phyloP scores from a whole-genome alignment of 2,113 vertebrate species.

The Willisornis vidua region DNA sequence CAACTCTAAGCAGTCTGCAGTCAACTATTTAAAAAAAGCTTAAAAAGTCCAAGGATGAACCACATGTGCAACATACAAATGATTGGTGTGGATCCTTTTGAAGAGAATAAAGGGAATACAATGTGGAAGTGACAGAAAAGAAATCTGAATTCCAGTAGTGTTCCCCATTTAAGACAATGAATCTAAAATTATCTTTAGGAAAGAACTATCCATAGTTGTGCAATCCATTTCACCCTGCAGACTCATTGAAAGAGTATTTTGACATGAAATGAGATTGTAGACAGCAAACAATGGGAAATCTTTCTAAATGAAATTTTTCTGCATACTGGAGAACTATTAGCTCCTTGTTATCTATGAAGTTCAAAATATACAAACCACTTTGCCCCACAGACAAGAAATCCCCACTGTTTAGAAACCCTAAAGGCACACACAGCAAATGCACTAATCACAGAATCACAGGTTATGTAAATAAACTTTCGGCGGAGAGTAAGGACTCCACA shows the following conservation, averaged over 20 bases:
- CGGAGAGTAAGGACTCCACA: no score
- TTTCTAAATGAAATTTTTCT: neutral
- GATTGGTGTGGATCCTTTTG: neutral
- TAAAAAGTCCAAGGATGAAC: neutral
- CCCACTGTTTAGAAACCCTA: neutral
- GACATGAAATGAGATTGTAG: neutral
- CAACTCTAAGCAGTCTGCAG: neutral
- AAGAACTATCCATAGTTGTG: neutral
- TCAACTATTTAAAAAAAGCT: neutral
- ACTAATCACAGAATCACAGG: no score
- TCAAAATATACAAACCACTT: neutral
- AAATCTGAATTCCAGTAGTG: neutral
- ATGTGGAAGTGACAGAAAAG: neutral
- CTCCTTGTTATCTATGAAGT: neutral
- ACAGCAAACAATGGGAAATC: neutral
- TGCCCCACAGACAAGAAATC: neutral
- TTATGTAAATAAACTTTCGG: no score
- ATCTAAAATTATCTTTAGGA: neutral
- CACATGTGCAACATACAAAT: neutral
- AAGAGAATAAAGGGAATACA: neutral
- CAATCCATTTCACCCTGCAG: neutral
- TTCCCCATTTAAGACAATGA: neutral
- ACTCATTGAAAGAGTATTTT: neutral
- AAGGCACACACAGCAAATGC: neutral
- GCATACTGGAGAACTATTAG: fast-evolving